A percentile compares a stretch with the other conserved stretches of the same genome.
These are phyloP conservation scores for Hydropsyche betteni DNA, from an alignment of 2,888 invertebrate species.

Conservation along the genomic window DNA sequence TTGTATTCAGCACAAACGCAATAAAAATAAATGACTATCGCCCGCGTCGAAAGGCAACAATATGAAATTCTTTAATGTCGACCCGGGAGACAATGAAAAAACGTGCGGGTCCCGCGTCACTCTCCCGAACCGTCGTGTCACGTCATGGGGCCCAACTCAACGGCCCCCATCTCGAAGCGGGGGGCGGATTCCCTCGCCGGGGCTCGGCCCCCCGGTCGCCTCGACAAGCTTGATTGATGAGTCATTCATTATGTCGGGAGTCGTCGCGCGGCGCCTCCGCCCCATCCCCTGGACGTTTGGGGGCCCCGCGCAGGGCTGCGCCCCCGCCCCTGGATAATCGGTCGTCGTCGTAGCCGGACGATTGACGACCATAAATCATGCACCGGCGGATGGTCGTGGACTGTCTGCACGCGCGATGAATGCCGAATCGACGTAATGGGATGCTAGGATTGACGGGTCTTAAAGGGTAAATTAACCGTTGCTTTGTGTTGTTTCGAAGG, in stretches of 20 bases:
- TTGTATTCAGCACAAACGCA: no score
- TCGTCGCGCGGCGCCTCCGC: conserved; percentile 1
- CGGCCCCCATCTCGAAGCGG: not conserved
- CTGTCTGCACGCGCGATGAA: not conserved
- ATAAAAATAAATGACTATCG: no score
- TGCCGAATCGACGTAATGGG: conserved; percentile 17
- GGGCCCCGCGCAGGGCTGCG: not conserved
- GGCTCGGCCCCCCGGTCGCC: conserved; percentile 4
- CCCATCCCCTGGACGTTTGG: not conserved
- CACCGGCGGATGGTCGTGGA: conserved; percentile 5
- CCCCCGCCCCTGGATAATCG: conserved; percentile 23
- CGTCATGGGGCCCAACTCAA: not conserved
- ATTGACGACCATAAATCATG: conserved; percentile 37
- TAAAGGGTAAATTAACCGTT: conserved; percentile 12
- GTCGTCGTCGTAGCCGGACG: not conserved
- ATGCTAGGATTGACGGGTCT: conserved; percentile 5
- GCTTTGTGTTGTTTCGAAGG: not conserved
- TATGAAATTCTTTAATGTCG: conserved; percentile 17
- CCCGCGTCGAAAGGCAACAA: conserved; percentile 4
- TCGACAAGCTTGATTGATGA: conserved; percentile 41
- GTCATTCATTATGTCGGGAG: conserved; percentile 38
- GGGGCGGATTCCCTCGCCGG: not conserved
- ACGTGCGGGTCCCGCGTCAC: conserved; percentile 25
- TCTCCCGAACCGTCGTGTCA: conserved; percentile 16
- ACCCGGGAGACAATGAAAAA: conserved; percentile 29